Evolutionary conservation across 92 coral and sea anemone genomes (phyloP).

Genomic region (Chrysogorgia sp.): DNA sequence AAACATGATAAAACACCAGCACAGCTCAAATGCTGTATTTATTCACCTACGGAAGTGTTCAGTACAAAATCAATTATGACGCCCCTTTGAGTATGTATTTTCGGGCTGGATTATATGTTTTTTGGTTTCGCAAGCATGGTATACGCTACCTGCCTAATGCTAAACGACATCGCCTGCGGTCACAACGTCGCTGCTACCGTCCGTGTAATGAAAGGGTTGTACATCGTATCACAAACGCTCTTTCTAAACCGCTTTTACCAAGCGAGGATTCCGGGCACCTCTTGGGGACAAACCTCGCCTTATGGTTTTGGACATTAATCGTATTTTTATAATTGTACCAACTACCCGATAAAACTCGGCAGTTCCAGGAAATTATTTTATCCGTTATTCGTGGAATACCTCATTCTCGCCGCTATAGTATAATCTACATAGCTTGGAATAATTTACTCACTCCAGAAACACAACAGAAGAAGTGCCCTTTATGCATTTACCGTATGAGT

Average conservation of each 20-base stretch:
- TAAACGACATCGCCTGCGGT: background rate
- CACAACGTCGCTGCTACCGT: background rate
- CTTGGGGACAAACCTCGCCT: slow-evolving; percentile 12
- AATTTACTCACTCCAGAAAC: too few relatives aligned
- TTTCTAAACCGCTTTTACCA: slow-evolving; percentile 15
- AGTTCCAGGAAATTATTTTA: slow-evolving; percentile 3
- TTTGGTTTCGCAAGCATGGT: slow-evolving; percentile 9
- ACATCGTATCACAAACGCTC: slow-evolving; percentile 5
- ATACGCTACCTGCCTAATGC: background rate
- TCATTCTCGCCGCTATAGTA: slow-evolving; percentile 7
- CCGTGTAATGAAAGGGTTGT: slow-evolving; percentile 1
- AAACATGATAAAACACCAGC: too few relatives aligned
- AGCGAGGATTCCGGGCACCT: slow-evolving; percentile 37
- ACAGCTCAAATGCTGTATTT: too few relatives aligned
- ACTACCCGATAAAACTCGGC: background rate
- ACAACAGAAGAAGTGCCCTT: too few relatives aligned
- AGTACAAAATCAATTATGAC: too few relatives aligned
- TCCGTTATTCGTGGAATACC: slow-evolving; percentile 17
- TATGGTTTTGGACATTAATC: slow-evolving; percentile 22
- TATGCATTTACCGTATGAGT: too few relatives aligned
- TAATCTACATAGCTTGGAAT: slow-evolving; percentile 10
- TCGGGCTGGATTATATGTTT: slow-evolving; percentile 7
- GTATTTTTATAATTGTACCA: too few relatives aligned
- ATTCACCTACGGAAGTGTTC: too few relatives aligned
- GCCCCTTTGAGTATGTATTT: background rate